These are phyloP conservation scores for Hystrix cristata DNA, from an alignment of 2,113 vertebrate species.

Conservation along the genomic window DNA sequence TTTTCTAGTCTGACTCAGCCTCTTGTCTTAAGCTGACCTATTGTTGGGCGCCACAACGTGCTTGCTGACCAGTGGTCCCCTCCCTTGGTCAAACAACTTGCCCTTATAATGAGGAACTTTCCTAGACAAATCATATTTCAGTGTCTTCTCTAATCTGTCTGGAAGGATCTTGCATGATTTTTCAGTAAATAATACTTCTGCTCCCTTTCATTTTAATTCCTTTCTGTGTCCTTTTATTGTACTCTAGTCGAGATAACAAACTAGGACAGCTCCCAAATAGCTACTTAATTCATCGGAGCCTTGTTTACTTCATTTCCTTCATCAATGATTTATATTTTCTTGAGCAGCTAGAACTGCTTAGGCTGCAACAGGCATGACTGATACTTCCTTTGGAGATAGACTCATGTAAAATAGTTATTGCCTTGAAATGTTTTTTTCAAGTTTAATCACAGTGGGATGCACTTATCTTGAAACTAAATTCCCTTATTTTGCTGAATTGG, in stretches of 20 bases:
- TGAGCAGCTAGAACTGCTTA: neutral
- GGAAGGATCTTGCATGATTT: neutral
- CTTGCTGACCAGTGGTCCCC: neutral
- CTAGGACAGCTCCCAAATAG: conserved; percentile 48
- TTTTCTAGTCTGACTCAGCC: neutral
- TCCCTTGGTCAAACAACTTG: neutral
- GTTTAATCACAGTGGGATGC: conserved; percentile 62
- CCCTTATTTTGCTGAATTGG: conserved; percentile 42
- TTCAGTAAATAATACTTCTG: neutral
- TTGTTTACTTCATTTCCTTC: conserved; percentile 59
- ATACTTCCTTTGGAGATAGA: conserved; percentile 46
- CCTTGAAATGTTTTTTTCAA: conserved; percentile 34
- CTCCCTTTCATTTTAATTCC: conserved; percentile 56
- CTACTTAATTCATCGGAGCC: conserved; percentile 59
- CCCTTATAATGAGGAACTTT: neutral
- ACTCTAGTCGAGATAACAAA: conserved; percentile 54
- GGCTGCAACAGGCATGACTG: neutral
- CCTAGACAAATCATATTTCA: neutral
- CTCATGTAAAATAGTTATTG: conserved; percentile 67
- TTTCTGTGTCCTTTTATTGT: conserved; percentile 36
- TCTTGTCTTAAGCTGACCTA: neutral
- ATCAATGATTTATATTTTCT: conserved; percentile 69
- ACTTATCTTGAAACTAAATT: conserved; percentile 60
- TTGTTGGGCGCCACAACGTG: fast-evolving
- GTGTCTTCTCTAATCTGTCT: neutral